Evolutionary conservation across 2,797 vertebrate genomes (phyloP).

Genomic region (Hydrophis major): DNA sequence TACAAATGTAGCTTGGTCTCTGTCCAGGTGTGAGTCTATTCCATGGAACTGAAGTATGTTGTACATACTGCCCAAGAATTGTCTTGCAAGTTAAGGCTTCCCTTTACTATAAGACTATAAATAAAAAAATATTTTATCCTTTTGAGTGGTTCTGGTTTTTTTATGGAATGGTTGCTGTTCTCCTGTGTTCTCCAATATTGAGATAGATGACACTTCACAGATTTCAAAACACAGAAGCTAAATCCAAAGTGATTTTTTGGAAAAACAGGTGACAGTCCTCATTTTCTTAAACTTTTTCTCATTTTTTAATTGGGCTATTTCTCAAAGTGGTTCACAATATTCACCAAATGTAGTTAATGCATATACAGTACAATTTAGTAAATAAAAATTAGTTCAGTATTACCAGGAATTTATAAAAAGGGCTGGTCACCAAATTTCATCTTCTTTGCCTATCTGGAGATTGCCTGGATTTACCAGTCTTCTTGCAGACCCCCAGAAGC

Average conservation of each 20-base stretch:
- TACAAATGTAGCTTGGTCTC: conserved; percentile 75
- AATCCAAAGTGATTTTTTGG: neutral
- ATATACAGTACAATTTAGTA: neutral
- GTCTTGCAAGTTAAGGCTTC: conserved; percentile 96
- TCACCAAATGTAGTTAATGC: neutral
- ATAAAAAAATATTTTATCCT: conserved; percentile 95
- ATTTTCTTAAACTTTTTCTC: neutral
- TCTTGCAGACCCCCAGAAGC: neutral
- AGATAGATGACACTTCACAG: neutral
- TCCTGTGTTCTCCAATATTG: neutral
- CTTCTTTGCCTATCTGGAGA: neutral
- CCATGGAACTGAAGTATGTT: conserved; percentile 95
- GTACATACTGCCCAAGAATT: conserved; percentile 94
- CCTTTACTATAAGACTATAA: conserved; percentile 97
- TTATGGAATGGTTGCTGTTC: conserved; percentile 33
- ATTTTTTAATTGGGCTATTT: neutral
- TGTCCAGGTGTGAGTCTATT: conserved; percentile 82
- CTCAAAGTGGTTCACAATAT: neutral
- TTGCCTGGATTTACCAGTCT: neutral
- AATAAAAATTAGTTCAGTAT: neutral
- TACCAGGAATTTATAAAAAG: neutral
- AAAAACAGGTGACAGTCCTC: neutral
- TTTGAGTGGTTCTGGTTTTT: conserved; percentile 59
- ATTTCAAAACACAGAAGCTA: neutral
- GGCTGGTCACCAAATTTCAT: neutral